A percentile compares a stretch with the other conserved stretches of the same genome.
These are phyloP conservation scores for Dichetophora obliterata DNA, from an alignment of 2,888 invertebrate genomes.

Conservation along the genomic window DNA sequence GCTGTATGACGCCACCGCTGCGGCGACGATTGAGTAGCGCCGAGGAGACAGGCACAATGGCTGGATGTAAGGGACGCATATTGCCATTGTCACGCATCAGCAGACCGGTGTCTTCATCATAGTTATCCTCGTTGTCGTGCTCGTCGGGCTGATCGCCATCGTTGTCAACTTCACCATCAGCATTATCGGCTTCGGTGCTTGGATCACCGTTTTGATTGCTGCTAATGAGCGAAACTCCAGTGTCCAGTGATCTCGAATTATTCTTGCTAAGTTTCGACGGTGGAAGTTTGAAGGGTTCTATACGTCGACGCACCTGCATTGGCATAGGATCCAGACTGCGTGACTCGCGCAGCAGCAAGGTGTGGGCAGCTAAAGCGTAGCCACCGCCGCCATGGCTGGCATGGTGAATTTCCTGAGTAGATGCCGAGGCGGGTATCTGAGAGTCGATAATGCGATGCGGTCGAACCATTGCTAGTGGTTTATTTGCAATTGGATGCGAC, in stretches of 20 bases:
- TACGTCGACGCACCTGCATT: conserved; percentile 60
- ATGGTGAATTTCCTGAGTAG: conserved; percentile 55
- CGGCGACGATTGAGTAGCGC: conserved; percentile 54
- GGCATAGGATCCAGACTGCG: conserved; percentile 78
- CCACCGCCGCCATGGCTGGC: conserved; percentile 47
- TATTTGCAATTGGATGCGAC: conserved; percentile 52
- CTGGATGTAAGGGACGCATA: conserved; percentile 49
- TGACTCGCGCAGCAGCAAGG: conserved; percentile 72
- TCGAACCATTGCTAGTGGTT: conserved; percentile 68
- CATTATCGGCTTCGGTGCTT: conserved; percentile 28
- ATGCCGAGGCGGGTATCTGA: conserved; percentile 52
- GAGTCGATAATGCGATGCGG: conserved; percentile 71
- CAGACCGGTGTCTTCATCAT: conserved; percentile 61
- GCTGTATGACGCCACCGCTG: conserved; percentile 43
- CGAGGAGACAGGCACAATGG: conserved; percentile 56
- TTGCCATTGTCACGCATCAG: conserved; percentile 62
- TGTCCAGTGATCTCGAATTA: conserved; percentile 68
- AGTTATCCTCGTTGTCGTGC: conserved; percentile 53
- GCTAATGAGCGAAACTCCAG: conserved; percentile 53
- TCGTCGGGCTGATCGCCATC: conserved; percentile 47
- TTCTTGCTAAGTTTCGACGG: conserved; percentile 66
- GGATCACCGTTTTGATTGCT: conserved; percentile 2
- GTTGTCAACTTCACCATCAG: conserved; percentile 12
- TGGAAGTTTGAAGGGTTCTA: conserved; percentile 59
- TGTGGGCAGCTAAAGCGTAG: conserved; percentile 51